Evolutionary conservation across 2,888 invertebrate genomes (phyloP).

Genomic region (Bruchidius siliquastri): DNA sequence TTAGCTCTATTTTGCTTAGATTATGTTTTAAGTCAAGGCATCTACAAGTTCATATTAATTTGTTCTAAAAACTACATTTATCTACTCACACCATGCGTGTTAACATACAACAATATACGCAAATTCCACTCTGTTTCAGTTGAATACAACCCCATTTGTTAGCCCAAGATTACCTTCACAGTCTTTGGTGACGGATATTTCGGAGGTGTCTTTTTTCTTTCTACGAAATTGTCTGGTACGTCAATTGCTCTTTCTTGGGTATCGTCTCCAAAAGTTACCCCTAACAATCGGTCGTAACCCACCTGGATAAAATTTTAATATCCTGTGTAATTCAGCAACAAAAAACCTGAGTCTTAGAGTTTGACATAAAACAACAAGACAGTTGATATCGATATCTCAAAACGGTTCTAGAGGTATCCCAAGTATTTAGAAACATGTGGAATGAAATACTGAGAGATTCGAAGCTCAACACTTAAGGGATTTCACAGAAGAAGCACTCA

Average conservation of each 20-base stretch:
- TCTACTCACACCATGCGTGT: neutral
- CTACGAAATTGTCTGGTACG: constrained; percentile 83
- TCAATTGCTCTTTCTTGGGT: constrained; percentile 75
- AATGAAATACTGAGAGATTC: too few relatives aligned
- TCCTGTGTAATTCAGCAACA: constrained; percentile 1
- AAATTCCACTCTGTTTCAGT: neutral
- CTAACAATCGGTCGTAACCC: constrained; percentile 46
- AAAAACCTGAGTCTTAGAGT: neutral
- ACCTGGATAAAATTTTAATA: constrained; percentile 30
- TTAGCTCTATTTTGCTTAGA: too few relatives aligned
- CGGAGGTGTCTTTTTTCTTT: constrained; percentile 70
- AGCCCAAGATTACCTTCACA: constrained; percentile 30
- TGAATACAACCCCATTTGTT: neutral
- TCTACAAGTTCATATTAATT: neutral
- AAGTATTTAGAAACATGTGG: too few relatives aligned
- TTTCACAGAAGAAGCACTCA: too few relatives aligned
- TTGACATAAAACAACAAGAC: too few relatives aligned
- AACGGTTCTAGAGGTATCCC: too few relatives aligned
- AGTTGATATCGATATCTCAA: too few relatives aligned
- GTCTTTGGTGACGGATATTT: constrained; percentile 57
- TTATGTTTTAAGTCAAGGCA: neutral
- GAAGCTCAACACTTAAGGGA: too few relatives aligned
- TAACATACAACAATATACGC: neutral
- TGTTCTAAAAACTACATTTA: neutral
- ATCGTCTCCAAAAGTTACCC: constrained; percentile 41